Evolutionary conservation across 2,888 invertebrate species (phyloP).

Genomic region (Ophioninae sp.): DNA sequence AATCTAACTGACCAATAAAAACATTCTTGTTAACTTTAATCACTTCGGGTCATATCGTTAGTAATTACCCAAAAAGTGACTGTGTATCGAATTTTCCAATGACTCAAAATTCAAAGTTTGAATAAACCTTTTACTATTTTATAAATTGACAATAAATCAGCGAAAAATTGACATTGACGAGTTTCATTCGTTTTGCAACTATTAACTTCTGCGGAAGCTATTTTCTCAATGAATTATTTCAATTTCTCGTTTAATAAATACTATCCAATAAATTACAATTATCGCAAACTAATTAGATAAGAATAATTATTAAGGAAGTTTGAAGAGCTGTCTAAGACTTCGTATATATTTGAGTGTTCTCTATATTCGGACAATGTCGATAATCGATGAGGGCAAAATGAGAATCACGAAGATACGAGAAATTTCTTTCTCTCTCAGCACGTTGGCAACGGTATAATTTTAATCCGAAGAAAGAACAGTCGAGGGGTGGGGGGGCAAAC

Average conservation of each 20-base stretch:
- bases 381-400: constrained; percentile 21
- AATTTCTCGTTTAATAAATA: background rate
- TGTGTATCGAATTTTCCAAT: too few species aligned
- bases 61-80: too few species aligned
- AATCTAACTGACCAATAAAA: too few species aligned
- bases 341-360: background rate
- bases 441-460: constrained; percentile 19
- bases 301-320: background rate
- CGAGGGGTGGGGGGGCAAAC: background rate
- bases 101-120: too few species aligned
- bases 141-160: too few species aligned
- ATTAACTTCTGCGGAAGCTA: too few species aligned
- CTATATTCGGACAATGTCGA: background rate
- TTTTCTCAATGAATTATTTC: too few species aligned
- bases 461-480: background rate
- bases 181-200: too few species aligned
- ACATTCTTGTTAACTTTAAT: too few species aligned
- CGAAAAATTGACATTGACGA: too few species aligned
- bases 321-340: background rate
- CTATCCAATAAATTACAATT: background rate
- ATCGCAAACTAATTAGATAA: background rate
- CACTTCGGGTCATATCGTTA: too few species aligned
- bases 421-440: background rate
- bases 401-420: background rate
- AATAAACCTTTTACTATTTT: too few species aligned